Evolutionary conservation across 2,888 invertebrate genomes (phyloP).

Genomic region (Epistrophe eligans): DNA sequence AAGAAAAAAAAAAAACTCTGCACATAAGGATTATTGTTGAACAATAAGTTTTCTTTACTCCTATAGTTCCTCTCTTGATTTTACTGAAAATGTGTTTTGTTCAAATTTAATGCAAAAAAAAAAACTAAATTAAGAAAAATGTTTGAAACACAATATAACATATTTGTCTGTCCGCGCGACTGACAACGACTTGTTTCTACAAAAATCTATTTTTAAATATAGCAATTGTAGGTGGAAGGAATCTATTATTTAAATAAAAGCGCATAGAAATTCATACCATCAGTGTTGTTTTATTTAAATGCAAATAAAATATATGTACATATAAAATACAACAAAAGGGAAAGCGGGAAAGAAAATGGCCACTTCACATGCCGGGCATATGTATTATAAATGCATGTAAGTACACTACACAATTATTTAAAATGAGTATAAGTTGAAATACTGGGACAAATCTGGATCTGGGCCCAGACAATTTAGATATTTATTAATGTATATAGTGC

Average conservation of each 20-base stretch:
- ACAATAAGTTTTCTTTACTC: slow-evolving; percentile 20
- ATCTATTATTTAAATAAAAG: slow-evolving; percentile 71
- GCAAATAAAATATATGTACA: slow-evolving; percentile 35
- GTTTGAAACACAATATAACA: slow-evolving; percentile 68
- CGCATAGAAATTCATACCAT: slow-evolving; percentile 40
- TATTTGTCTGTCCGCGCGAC: slow-evolving; percentile 77
- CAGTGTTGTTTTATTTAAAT: slow-evolving; percentile 21
- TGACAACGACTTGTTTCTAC: slow-evolving; percentile 77
- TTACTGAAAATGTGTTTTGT: slow-evolving; percentile 79
- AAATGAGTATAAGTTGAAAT: slow-evolving; percentile 61
- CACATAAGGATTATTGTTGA: not conserved
- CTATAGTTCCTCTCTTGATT: slow-evolving; percentile 75
- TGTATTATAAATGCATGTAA: not conserved
- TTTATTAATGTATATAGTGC: slow-evolving; percentile 38
- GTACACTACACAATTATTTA: slow-evolving; percentile 23
- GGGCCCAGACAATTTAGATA: slow-evolving; percentile 74
- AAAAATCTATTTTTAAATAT: slow-evolving; percentile 82
- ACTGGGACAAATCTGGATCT: slow-evolving; percentile 76
- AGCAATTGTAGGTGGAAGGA: slow-evolving; percentile 83
- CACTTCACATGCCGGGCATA: slow-evolving; percentile 33
- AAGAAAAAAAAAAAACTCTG: not conserved
- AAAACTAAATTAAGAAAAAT: slow-evolving; percentile 62
- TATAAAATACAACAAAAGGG: slow-evolving; percentile 20
- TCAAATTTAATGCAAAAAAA: slow-evolving; percentile 69
- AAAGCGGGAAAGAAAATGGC: slow-evolving; percentile 31